phyloP scores from a whole-genome alignment of 2,797 vertebrate species.

The Falco naumanni region DNA sequence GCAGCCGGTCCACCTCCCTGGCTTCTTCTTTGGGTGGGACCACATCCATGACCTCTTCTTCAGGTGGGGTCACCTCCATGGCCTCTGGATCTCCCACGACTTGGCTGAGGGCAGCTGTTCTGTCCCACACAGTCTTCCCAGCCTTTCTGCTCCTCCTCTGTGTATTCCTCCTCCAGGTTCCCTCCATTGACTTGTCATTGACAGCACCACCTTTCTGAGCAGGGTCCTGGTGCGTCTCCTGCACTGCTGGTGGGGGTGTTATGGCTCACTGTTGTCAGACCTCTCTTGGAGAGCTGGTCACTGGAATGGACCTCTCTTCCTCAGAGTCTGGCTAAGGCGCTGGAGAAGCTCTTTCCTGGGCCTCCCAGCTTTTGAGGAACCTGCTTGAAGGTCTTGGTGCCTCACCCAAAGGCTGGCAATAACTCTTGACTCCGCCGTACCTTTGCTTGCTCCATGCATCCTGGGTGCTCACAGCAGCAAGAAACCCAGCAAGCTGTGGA shows the following conservation, averaged over 20 bases:
- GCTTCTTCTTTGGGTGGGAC: not conserved
- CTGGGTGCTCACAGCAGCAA: not conserved
- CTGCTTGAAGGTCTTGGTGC: not conserved
- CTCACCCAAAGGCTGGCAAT: not conserved
- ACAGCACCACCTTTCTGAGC: not conserved
- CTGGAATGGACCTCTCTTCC: not conserved
- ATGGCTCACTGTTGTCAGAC: not conserved
- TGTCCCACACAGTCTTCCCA: not conserved
- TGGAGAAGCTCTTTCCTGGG: not conserved
- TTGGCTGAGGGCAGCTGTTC: not conserved
- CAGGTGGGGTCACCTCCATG: not conserved
- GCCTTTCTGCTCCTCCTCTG: not conserved
- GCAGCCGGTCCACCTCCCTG: not conserved
- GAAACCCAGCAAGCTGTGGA: not conserved
- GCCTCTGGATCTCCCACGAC: not conserved
- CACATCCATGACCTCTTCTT: not conserved
- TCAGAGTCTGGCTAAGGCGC: not conserved
- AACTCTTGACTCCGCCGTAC: not conserved
- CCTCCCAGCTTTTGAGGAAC: not conserved
- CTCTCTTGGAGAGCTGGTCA: not conserved
- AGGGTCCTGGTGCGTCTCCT: not conserved
- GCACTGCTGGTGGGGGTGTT: not conserved
- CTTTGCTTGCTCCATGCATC: not conserved
- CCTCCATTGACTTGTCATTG: not conserved
- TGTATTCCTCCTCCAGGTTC: not conserved